These are phyloP conservation scores for Pterobdella sp. DNA, from an alignment of 2,888 invertebrate species.

Conservation along the genomic window DNA sequence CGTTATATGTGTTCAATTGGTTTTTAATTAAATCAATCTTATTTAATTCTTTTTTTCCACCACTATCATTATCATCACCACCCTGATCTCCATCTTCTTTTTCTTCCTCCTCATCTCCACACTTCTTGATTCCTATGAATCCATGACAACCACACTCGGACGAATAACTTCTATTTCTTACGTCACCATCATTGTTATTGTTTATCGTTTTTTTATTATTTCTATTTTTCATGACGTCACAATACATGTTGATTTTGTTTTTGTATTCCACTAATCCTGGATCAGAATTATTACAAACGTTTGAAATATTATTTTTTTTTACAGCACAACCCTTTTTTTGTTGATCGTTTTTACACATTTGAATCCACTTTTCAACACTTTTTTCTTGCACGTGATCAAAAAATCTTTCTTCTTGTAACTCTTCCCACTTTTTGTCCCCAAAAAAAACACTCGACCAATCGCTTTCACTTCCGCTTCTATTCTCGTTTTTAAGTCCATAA, in stretches of 20 bases:
- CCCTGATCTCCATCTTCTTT: neutral
- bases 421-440: neutral
- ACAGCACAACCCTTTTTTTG: too few relatives aligned
- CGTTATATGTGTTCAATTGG: neutral
- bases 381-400: neutral
- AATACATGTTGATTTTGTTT: neutral
- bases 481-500: neutral
- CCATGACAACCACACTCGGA: too few relatives aligned
- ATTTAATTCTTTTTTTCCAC: neutral
- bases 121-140: too few relatives aligned
- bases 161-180: too few relatives aligned
- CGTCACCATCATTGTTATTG: neutral
- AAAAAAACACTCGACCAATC: neutral
- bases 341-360: neutral
- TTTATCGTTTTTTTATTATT: neutral
- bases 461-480: neutral
- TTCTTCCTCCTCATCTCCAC: neutral
- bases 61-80: neutral
- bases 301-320: too few relatives aligned
- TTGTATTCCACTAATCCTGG: too few relatives aligned
- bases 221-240: neutral
- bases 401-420: neutral
- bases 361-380: conserved; percentile 12
- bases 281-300: too few relatives aligned
- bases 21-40: neutral